Conservation (phyloP, 2,113 vertebrate genomes). For the Enhydra lutris region DNA sequence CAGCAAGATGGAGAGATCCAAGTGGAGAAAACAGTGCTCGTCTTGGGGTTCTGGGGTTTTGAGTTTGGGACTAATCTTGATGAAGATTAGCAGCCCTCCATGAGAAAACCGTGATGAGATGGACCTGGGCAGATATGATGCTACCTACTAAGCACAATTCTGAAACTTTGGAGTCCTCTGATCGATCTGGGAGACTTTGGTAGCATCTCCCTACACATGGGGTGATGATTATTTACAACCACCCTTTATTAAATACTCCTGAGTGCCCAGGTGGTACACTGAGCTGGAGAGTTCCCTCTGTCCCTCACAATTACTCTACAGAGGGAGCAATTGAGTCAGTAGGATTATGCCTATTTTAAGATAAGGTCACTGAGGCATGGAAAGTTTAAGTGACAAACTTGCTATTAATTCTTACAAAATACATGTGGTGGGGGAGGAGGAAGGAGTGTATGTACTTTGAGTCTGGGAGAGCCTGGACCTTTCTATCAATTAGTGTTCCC, state of each 20-base stretch:
- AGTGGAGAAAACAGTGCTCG: background rate
- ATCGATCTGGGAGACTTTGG: background rate
- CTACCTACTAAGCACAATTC: background rate
- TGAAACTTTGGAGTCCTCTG: background rate
- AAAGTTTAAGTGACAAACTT: background rate
- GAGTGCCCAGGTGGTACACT: background rate
- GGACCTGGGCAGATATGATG: background rate
- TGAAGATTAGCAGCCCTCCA: background rate
- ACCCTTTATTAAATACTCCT: background rate
- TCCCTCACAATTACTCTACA: background rate
- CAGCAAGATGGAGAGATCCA: background rate
- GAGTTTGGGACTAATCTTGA: background rate
- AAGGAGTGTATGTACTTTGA: background rate
- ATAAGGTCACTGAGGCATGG: background rate
- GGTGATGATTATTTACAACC: background rate
- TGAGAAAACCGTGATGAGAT: background rate
- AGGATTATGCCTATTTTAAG: background rate
- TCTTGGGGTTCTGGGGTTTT: background rate
- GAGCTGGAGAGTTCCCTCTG: background rate
- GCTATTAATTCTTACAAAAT: background rate
- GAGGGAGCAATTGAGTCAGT: background rate
- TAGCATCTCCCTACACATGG: background rate
- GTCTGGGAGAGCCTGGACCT: background rate
- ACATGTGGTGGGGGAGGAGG: background rate
- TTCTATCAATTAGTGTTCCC: constrained; percentile 30